Percentiles rank a stretch among this genome's conserved stretches.
Conservation (phyloP, 2,797 vertebrate species). For the Synanceia verrucosa region DNA sequence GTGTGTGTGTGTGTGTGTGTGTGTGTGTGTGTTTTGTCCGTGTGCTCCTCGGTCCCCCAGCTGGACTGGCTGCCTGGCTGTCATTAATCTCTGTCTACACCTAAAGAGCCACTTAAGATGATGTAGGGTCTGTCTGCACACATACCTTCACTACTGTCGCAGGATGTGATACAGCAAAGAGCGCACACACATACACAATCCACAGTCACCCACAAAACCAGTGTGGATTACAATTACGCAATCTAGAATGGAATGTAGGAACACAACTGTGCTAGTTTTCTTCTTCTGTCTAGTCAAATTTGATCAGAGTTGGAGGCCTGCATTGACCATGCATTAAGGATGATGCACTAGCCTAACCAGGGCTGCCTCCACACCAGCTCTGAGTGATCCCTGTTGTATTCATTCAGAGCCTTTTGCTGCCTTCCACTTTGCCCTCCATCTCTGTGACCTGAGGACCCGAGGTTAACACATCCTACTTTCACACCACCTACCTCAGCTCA, state of each 20-base stretch:
- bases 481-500: slow-evolving; percentile 47
- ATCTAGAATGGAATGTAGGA: not conserved
- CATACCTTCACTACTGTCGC: slow-evolving; percentile 82
- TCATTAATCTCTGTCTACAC: slow-evolving; percentile 86
- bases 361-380: slow-evolving; percentile 1
- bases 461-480: slow-evolving; percentile 69
- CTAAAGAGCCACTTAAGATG: slow-evolving; percentile 89
- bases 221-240: slow-evolving; percentile 9
- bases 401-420: slow-evolving; percentile 20
- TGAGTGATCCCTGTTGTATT: slow-evolving; percentile 6
- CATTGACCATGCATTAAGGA: slow-evolving; percentile 16
- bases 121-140: slow-evolving; percentile 83
- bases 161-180: slow-evolving; percentile 61
- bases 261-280: not conserved
- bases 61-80: slow-evolving; percentile 76
- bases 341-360: slow-evolving; percentile 2
- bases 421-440: slow-evolving; percentile 13
- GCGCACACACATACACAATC: slow-evolving; percentile 39
- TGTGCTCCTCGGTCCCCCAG: slow-evolving; percentile 79
- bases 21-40: slow-evolving; percentile 58
- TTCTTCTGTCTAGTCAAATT: not conserved
- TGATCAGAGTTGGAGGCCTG: not conserved
- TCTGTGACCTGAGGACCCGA: slow-evolving; percentile 39
- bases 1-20: slow-evolving; percentile 19
- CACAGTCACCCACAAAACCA: slow-evolving; percentile 13